Conservation (phyloP, 2,113 vertebrate species). For the Heteronetta atricapilla region DNA sequence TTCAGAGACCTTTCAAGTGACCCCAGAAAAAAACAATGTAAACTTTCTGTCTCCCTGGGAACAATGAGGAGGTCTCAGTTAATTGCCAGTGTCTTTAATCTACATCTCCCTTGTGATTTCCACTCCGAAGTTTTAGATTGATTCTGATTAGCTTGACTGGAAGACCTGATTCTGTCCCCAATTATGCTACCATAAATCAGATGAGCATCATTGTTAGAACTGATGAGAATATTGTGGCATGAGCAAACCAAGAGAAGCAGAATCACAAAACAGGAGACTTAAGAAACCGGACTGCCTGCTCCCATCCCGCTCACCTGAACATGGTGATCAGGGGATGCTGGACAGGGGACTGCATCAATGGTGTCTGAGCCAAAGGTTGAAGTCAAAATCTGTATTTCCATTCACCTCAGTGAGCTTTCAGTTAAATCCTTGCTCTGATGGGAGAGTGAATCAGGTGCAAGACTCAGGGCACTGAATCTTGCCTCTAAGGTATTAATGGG, state of each 20-base stretch:
- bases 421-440: neutral
- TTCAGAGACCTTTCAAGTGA: conserved; percentile 9
- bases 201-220: neutral
- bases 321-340: neutral
- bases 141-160: conserved; percentile 37
- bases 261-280: neutral
- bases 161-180: conserved; percentile 35
- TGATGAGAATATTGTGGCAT: neutral
- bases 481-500: neutral
- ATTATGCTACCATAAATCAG: neutral
- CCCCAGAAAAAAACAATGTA: neutral
- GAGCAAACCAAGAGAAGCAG: neutral
- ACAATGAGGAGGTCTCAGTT: conserved; percentile 24
- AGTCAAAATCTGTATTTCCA: neutral
- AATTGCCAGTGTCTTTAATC: conserved; percentile 32
- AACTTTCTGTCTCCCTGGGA: conserved; percentile 30
- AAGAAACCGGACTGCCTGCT: neutral
- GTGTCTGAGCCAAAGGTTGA: neutral
- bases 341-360: neutral
- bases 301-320: neutral
- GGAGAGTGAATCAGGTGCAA: neutral
- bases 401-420: neutral
- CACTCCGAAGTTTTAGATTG: neutral
- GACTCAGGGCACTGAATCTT: neutral
- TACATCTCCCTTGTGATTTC: conserved; percentile 9